phyloP scores from a whole-genome alignment of 2,113 vertebrate species.

The Sitta europaea region DNA sequence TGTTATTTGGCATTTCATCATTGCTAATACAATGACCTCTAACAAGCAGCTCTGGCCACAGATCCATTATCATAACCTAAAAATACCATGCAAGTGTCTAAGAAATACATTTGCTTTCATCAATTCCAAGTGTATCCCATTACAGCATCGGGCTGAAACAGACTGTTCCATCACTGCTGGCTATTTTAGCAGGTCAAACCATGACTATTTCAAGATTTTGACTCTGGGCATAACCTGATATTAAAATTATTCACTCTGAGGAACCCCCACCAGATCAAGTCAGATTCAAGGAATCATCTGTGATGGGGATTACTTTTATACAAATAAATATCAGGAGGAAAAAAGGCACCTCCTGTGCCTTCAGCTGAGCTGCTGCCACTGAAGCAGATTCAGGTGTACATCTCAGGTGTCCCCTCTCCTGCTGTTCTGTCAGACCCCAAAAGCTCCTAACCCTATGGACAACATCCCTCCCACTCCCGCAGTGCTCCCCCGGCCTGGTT shows the following conservation, averaged over 20 bases:
- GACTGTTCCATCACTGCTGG: background rate
- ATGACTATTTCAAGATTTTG: constrained; percentile 24
- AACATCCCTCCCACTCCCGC: fast-evolving
- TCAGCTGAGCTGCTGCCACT: background rate
- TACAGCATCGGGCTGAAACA: background rate
- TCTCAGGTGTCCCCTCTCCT: too few species aligned
- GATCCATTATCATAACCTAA: background rate
- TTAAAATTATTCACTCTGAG: background rate
- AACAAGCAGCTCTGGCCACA: background rate
- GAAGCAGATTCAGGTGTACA: background rate
- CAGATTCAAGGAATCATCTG: background rate
- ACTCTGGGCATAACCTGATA: background rate
- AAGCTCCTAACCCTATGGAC: background rate
- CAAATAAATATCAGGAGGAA: background rate
- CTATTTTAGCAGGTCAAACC: background rate
- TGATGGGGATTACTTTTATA: background rate
- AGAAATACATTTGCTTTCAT: background rate
- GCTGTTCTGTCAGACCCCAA: background rate
- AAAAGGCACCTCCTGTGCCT: background rate
- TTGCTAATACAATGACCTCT: background rate
- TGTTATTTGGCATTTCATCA: background rate
- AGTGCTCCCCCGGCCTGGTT: too few species aligned
- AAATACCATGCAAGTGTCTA: background rate
- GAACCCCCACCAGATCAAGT: background rate
- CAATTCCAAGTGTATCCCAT: background rate